phyloP scores from a whole-genome alignment of 2,113 vertebrate species.

The Harpagus bidentatus region DNA sequence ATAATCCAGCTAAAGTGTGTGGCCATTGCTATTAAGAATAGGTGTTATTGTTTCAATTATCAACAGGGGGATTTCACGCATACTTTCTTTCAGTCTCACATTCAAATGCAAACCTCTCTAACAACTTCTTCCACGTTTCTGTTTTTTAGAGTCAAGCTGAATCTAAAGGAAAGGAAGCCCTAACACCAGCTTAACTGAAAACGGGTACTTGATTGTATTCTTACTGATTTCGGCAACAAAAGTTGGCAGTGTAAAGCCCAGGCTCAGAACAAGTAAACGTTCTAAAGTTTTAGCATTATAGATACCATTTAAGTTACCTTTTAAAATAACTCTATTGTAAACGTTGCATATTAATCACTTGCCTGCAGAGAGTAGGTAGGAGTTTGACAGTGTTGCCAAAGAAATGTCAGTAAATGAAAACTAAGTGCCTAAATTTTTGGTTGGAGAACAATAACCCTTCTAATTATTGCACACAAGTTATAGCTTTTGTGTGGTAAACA shows the following conservation, averaged over 20 bases:
- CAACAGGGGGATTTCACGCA: not conserved
- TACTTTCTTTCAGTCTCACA: not conserved
- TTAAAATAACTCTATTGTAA: conserved; percentile 56
- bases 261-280: not conserved
- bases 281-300: not conserved
- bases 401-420: conserved; percentile 63
- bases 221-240: not conserved
- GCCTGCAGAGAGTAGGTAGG: conserved; percentile 57
- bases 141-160: not conserved
- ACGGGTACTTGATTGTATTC: not conserved
- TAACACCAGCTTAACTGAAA: not conserved
- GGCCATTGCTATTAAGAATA: not conserved
- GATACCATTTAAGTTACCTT: conserved; percentile 32
- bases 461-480: conserved; percentile 46
- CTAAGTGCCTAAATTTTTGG: conserved; percentile 43
- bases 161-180: not conserved
- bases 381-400: conserved; percentile 62
- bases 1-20: conserved; percentile 27
- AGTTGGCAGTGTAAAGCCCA: not conserved
- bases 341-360: conserved; percentile 40
- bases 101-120: not conserved
- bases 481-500: conserved; percentile 18
- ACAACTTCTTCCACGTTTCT: not conserved
- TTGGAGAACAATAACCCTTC: conserved; percentile 35
- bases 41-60: not conserved